Percentiles rank a stretch among this genome's conserved stretches.
Conservation (phyloP, 1,140 invertebrate genomes). For the Drosophila saltans region DNA sequence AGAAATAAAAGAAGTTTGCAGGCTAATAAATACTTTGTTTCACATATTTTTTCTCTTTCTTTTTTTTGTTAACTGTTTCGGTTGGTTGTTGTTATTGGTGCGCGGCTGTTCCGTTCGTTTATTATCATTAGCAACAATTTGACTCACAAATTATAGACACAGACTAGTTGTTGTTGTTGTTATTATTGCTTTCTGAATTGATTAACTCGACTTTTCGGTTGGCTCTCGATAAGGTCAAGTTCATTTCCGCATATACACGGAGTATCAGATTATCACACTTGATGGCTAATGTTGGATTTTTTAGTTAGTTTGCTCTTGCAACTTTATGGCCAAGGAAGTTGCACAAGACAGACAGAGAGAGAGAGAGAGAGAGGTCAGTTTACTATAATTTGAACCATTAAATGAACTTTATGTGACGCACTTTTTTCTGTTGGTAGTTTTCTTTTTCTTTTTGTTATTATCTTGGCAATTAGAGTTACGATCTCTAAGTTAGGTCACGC, state of each 20-base stretch:
- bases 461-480: slow-evolving; percentile 65
- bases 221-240: slow-evolving; percentile 75
- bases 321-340: slow-evolving; percentile 53
- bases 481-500: slow-evolving; percentile 46
- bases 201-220: slow-evolving; percentile 59
- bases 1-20: background rate
- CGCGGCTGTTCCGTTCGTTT: slow-evolving; percentile 66
- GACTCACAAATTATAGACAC: slow-evolving; percentile 70
- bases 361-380: slow-evolving; percentile 58
- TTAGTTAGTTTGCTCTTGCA: slow-evolving; percentile 32
- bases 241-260: slow-evolving; percentile 65
- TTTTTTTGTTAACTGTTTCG: slow-evolving; percentile 3
- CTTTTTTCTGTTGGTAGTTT: slow-evolving; percentile 30
- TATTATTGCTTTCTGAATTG: slow-evolving; percentile 47
- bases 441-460: slow-evolving; percentile 53
- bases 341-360: slow-evolving; percentile 48
- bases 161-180: slow-evolving; percentile 27
- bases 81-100: slow-evolving; percentile 43
- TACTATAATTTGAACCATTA: slow-evolving; percentile 52
- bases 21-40: slow-evolving; percentile 36
- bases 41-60: slow-evolving; percentile 27
- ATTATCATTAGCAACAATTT: slow-evolving; percentile 70
- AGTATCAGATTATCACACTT: background rate
- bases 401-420: slow-evolving; percentile 58
- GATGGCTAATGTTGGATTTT: slow-evolving; percentile 21